Percentiles rank a stretch among this genome's conserved stretches.
Evolutionary conservation across 2,888 invertebrate species (phyloP).

Genomic region (Xylocampa areola): DNA sequence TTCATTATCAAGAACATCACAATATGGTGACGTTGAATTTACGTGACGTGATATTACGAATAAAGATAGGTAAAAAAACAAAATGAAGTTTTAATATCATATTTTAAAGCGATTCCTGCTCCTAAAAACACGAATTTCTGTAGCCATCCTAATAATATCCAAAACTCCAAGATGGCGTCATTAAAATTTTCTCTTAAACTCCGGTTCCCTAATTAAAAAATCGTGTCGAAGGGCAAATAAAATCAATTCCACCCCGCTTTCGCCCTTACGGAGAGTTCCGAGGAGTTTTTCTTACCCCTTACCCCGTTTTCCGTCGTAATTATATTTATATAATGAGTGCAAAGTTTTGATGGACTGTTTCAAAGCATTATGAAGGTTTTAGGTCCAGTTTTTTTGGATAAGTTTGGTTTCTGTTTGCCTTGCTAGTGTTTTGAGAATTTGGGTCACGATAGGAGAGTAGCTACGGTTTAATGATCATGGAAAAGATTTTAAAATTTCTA

Average conservation of each 20-base stretch:
- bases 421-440: not conserved
- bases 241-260: slow-evolving; percentile 81
- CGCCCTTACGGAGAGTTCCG: slow-evolving; percentile 64
- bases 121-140: too few relatives aligned
- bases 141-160: slow-evolving; percentile 43
- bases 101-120: slow-evolving; percentile 39
- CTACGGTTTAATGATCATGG: too few relatives aligned
- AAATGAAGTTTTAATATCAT: slow-evolving; percentile 24
- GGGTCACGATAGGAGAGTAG: not conserved
- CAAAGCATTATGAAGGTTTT: slow-evolving; percentile 19
- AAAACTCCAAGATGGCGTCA: slow-evolving; percentile 57
- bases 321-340: slow-evolving; percentile 82
- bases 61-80: not conserved
- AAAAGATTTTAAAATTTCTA: too few relatives aligned
- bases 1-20: too few relatives aligned
- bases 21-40: too few relatives aligned
- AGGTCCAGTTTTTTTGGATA: not conserved
- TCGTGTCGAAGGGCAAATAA: slow-evolving; percentile 88
- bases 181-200: slow-evolving; percentile 66
- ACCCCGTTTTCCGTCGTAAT: slow-evolving; percentile 72
- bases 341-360: slow-evolving; percentile 77
- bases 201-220: slow-evolving; percentile 83
- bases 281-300: slow-evolving; percentile 78
- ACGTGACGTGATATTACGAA: too few relatives aligned
- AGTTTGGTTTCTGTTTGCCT: not conserved